Percentiles rank a stretch among this genome's conserved stretches.
These are phyloP conservation scores for Notamacropus eugenii DNA, from an alignment of 2,797 vertebrate species.

Conservation along the genomic window DNA sequence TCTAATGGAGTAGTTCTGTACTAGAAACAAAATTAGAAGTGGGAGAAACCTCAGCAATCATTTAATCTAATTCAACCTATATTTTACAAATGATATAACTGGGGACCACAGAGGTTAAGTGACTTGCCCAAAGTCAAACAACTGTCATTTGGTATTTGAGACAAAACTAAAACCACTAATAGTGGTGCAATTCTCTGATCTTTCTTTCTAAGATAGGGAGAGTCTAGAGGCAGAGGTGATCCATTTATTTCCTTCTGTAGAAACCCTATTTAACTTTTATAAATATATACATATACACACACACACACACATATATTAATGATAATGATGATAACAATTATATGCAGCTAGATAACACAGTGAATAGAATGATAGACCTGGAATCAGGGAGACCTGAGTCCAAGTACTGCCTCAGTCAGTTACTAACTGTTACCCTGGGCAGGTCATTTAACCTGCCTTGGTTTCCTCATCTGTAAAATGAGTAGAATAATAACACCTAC, in stretches of 20 bases:
- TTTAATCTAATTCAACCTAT: background rate
- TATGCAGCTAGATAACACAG: background rate
- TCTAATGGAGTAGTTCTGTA: background rate
- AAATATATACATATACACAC: background rate
- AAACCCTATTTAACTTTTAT: background rate
- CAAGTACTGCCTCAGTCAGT: background rate
- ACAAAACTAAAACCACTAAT: background rate
- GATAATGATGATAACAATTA: background rate
- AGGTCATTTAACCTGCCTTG: background rate
- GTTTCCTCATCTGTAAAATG: background rate
- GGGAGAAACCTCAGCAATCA: background rate
- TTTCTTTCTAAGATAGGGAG: background rate
- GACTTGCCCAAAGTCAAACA: background rate
- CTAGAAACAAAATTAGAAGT: background rate
- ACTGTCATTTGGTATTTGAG: background rate
- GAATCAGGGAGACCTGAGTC: background rate
- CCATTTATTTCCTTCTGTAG: background rate
- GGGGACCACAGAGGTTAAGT: background rate
- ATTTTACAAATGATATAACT: background rate
- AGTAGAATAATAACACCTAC: background rate
- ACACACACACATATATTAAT: background rate
- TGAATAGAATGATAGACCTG: background rate
- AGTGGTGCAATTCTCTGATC: background rate
- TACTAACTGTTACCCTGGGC: background rate
- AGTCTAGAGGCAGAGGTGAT: background rate